These are phyloP conservation scores for Leiothrix lutea DNA, from an alignment of 2,113 vertebrate species.

Conservation along the genomic window DNA sequence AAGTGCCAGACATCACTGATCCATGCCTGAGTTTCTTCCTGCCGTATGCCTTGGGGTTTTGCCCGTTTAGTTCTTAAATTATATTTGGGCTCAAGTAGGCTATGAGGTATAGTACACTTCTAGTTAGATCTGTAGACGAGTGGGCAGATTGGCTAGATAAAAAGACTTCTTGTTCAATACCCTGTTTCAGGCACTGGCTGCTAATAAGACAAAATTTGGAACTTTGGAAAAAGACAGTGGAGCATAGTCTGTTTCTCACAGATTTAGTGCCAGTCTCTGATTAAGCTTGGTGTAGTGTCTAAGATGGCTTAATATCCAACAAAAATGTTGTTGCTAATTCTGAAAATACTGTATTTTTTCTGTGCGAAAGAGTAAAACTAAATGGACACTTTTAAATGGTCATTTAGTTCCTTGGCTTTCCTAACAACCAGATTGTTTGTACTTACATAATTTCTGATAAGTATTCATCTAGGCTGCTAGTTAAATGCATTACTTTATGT, in stretches of 20 bases:
- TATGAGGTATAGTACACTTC: not conserved
- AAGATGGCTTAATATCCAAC: not conserved
- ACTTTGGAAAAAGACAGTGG: not conserved
- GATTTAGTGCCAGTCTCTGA: not conserved
- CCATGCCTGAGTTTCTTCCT: rapidly evolving
- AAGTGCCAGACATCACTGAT: not conserved
- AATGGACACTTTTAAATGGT: not conserved
- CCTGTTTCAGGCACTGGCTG: not conserved
- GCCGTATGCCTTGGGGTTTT: rapidly evolving
- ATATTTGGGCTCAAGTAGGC: not conserved
- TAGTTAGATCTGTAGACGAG: not conserved
- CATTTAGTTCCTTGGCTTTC: not conserved
- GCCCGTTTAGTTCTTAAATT: not conserved
- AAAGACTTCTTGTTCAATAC: not conserved
- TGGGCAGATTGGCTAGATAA: not conserved
- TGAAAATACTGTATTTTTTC: not conserved
- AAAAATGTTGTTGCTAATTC: not conserved
- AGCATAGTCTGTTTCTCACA: rapidly evolving
- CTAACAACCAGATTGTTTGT: not conserved
- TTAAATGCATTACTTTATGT: not conserved
- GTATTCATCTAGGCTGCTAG: not conserved
- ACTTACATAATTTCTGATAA: not conserved
- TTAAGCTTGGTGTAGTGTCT: not conserved
- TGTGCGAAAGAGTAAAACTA: not conserved
- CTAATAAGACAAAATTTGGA: not conserved